Conservation (phyloP, 2,113 vertebrate species). For the Saccopteryx bilineata region DNA sequence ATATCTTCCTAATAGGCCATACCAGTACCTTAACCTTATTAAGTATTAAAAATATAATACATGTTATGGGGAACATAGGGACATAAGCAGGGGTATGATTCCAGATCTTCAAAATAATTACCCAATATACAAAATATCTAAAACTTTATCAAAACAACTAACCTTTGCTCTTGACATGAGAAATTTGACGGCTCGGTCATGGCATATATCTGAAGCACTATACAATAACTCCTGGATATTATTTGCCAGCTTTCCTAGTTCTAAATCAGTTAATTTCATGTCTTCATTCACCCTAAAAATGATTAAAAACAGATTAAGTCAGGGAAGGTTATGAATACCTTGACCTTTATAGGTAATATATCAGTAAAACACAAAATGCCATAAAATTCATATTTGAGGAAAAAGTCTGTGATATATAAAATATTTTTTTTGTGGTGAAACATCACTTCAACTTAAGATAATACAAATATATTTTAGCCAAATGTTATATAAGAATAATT, state of each 20-base stretch:
- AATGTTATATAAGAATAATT: slow-evolving; percentile 36
- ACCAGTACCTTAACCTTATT: slow-evolving; percentile 1
- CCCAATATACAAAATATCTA: slow-evolving; percentile 47
- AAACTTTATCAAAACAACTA: slow-evolving; percentile 70
- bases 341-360: slow-evolving; percentile 29
- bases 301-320: slow-evolving; percentile 71
- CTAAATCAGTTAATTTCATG: slow-evolving; percentile 94
- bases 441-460: slow-evolving; percentile 45
- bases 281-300: slow-evolving; percentile 91
- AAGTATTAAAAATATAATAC: slow-evolving; percentile 50
- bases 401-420: slow-evolving; percentile 23
- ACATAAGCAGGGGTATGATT: slow-evolving; percentile 31
- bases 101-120: slow-evolving; percentile 50
- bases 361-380: slow-evolving; percentile 49
- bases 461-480: slow-evolving; percentile 16
- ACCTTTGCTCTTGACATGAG: slow-evolving; percentile 97
- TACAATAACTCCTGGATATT: slow-evolving; percentile 94
- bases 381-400: slow-evolving; percentile 37
- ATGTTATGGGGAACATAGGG: neutral
- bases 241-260: slow-evolving; percentile 93
- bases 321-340: neutral
- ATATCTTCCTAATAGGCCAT: neutral
- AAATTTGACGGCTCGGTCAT: slow-evolving; percentile 97
- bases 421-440: slow-evolving; percentile 17
- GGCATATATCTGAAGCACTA: slow-evolving; percentile 95